Conservation (phyloP, 30 jellyfish, hydroid and myxozoan species). For the Chironex yamaguchii region DNA sequence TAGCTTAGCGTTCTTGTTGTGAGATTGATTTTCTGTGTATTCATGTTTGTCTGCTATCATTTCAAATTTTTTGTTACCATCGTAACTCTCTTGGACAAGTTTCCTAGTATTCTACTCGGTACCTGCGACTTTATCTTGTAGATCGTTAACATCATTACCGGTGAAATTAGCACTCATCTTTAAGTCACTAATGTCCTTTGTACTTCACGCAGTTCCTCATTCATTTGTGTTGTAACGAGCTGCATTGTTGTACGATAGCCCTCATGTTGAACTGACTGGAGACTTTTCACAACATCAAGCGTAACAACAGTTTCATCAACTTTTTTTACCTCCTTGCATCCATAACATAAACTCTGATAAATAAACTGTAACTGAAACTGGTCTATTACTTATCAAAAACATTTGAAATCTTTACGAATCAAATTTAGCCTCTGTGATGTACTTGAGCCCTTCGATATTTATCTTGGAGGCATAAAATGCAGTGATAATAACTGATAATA, state of each 20-base stretch:
- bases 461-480: no score
- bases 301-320: conserved; percentile 12
- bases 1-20: conserved; percentile 9
- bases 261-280: conserved; percentile 24
- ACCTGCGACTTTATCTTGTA: conserved; percentile 18
- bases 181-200: conserved; percentile 16
- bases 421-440: conserved; percentile 4
- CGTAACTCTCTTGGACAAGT: conserved; percentile 11
- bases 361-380: conserved; percentile 19
- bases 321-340: neutral
- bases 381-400: neutral
- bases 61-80: conserved; percentile 2
- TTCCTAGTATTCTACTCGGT: conserved; percentile 18
- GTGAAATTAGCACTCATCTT: conserved; percentile 17
- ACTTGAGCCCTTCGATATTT: no score
- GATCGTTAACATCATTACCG: neutral
- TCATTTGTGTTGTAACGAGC: conserved; percentile 14
- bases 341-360: conserved; percentile 3
- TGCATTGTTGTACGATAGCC: conserved; percentile 15
- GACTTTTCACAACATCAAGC: conserved; percentile 16
- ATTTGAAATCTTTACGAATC: neutral
- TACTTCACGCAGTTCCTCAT: conserved; percentile 10
- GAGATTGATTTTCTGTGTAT: conserved; percentile 20
- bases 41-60: conserved; percentile 24
- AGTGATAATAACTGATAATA: no score